Evolutionary conservation across 2,113 vertebrate genomes (phyloP).

Genomic region (Aegypius monachus): DNA sequence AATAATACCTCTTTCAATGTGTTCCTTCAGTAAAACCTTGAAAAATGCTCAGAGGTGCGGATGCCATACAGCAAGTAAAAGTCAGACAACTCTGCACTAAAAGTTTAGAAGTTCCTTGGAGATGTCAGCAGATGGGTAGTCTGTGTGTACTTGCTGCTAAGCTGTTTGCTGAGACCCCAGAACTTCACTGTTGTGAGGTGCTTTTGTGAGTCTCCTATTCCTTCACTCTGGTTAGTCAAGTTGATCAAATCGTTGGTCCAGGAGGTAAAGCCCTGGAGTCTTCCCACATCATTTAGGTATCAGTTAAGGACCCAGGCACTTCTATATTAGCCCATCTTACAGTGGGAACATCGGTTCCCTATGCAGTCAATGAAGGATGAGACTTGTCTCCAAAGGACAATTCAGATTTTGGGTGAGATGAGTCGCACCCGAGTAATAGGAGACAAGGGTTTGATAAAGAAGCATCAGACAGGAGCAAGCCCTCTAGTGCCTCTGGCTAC

Average conservation of each 20-base stretch:
- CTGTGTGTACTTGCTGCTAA: background rate
- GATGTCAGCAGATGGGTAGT: background rate
- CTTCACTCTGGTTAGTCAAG: background rate
- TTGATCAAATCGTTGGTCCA: background rate
- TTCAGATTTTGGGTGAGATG: background rate
- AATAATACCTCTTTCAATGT: background rate
- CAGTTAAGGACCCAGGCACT: background rate
- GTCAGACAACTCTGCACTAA: background rate
- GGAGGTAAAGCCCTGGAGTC: background rate
- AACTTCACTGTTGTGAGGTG: background rate
- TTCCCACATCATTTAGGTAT: background rate
- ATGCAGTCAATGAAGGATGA: background rate
- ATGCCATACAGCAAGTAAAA: background rate
- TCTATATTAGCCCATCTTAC: background rate
- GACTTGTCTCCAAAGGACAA: background rate
- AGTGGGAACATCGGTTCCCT: rapidly evolving
- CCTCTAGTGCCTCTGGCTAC: background rate
- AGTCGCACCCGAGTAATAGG: background rate
- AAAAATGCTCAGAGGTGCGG: background rate
- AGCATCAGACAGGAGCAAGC: background rate
- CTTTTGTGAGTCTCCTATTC: background rate
- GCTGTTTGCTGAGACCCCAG: background rate
- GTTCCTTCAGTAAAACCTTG: background rate
- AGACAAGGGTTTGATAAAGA: background rate
- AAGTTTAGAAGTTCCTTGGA: background rate